Evolutionary conservation across 2,113 vertebrate genomes (phyloP).

Genomic region (Ascaphus truei): DNA sequence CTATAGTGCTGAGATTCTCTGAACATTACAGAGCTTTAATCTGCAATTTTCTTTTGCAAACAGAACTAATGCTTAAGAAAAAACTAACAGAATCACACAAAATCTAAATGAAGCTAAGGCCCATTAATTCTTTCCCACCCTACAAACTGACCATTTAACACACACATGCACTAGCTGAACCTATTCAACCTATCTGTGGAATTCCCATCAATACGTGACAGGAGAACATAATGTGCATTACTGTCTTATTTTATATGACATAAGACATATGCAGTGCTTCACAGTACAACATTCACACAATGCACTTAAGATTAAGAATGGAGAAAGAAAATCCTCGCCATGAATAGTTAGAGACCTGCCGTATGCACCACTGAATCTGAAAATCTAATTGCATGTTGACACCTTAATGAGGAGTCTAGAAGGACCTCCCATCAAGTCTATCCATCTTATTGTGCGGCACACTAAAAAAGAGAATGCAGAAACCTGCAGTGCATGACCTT

Average conservation of each 20-base stretch:
- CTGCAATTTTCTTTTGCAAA: constrained; percentile 11
- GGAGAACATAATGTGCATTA: neutral
- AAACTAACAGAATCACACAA: neutral
- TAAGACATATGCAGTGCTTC: too few relatives aligned
- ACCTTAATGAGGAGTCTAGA: too few relatives aligned
- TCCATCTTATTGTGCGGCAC: too few relatives aligned
- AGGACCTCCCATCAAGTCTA: too few relatives aligned
- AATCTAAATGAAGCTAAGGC: neutral
- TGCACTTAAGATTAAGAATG: too few relatives aligned
- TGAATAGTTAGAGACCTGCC: neutral
- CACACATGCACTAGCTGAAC: neutral
- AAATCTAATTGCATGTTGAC: neutral
- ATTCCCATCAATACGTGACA: neutral
- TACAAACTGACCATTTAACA: neutral
- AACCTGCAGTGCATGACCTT: too few relatives aligned
- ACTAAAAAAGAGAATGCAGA: too few relatives aligned
- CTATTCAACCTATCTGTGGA: neutral
- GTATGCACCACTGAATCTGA: neutral
- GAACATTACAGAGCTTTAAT: constrained; percentile 13
- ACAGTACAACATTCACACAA: too few relatives aligned
- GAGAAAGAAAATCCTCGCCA: too few relatives aligned
- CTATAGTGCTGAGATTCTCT: neutral
- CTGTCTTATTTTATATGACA: too few relatives aligned
- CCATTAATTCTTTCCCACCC: neutral
- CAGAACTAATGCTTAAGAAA: neutral